Base-by-base conservation (phyloP, 2,113 vertebrate genomes). In the Ageneiosus marmoratus region DNA sequence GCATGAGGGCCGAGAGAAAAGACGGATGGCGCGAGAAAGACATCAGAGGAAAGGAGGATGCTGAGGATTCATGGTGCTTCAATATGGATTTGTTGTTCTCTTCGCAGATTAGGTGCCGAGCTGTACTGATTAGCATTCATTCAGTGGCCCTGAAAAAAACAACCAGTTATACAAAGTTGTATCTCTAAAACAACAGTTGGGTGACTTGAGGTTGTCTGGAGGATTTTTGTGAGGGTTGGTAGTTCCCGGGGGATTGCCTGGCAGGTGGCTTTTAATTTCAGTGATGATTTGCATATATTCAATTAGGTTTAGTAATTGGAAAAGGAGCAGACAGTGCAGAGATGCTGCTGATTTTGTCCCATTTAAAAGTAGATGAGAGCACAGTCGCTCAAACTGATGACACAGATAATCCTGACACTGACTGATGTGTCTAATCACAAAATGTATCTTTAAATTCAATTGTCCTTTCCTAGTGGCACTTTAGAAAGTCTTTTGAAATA, bases 351-450 rank as follows among this genome's bases (percentile, higher is more conserved):
- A 90, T 90, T 89, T 87, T 90, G 88, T 90, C 83, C 67, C 41
- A 65, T 86, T 88, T 82, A 81, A 60, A 86, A 81, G 90, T 90
- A 84, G 87, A 82, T 79, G 79, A 74, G 77, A 83, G 79, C 65
- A 86, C 77, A 83, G 78, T 75, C 51, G 74, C 60, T 65, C 67
- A 80, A 90, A 89, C 91, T 91, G 93, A 93, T 93, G 89, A 91
- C 90, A 91, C 90, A 89, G 93, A 94, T 93, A 91, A 93, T 92
- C 88, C 90, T 92, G 93, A 94, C 92, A 93, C 87, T 94, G 94
- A 95, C 90, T 94, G 94, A 94, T 94, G 93, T 91, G 86, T 94
- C 91, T 93, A 93, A 94, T 94, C 94, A 93, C 90, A 87, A 90
- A 77, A 91, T 92, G 87, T 91, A 93, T 94, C 93, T 91, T 87